Evolutionary conservation across 2,888 invertebrate genomes (phyloP).

Genomic region (Noctuana brunneofusca): DNA sequence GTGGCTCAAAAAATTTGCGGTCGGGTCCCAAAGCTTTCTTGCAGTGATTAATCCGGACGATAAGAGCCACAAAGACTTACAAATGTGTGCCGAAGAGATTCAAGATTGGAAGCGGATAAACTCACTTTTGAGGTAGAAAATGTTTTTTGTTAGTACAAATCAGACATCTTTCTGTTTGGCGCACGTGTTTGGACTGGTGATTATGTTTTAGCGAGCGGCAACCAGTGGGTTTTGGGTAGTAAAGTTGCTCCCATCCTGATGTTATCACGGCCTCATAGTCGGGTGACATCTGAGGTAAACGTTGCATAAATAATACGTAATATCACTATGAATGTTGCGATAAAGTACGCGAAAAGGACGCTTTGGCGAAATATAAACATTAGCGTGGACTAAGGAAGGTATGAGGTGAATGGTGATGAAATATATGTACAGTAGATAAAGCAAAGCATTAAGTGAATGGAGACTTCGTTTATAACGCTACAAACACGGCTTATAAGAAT

Average conservation of each 20-base stretch:
- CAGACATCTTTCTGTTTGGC: slow-evolving; percentile 57
- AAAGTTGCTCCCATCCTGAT: slow-evolving; percentile 32
- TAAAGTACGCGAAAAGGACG: slow-evolving; percentile 19
- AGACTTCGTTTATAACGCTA: background rate
- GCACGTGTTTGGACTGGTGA: slow-evolving; percentile 76
- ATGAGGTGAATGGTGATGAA: slow-evolving; percentile 9
- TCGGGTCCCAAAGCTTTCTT: slow-evolving; percentile 62
- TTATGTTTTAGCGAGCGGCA: slow-evolving; percentile 60
- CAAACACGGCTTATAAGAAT: background rate
- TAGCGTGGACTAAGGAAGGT: background rate
- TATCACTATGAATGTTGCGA: slow-evolving; percentile 38
- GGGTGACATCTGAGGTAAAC: slow-evolving; percentile 52
- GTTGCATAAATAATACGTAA: slow-evolving; percentile 45
- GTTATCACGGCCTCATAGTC: slow-evolving; percentile 48
- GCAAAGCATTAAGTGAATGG: slow-evolving; percentile 1
- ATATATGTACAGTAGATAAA: background rate
- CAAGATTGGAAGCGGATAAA: slow-evolving; percentile 78
- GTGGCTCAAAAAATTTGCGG: slow-evolving; percentile 58
- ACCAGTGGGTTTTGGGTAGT: slow-evolving; percentile 43
- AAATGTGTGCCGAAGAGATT: slow-evolving; percentile 80
- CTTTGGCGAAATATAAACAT: slow-evolving; percentile 7
- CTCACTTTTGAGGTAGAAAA: slow-evolving; percentile 68
- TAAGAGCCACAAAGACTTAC: slow-evolving; percentile 68
- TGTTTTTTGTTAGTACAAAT: slow-evolving; percentile 56
- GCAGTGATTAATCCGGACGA: slow-evolving; percentile 68